These are phyloP conservation scores for Etheostoma cragini DNA, from an alignment of 2,113 vertebrate genomes.

Conservation along the genomic window DNA sequence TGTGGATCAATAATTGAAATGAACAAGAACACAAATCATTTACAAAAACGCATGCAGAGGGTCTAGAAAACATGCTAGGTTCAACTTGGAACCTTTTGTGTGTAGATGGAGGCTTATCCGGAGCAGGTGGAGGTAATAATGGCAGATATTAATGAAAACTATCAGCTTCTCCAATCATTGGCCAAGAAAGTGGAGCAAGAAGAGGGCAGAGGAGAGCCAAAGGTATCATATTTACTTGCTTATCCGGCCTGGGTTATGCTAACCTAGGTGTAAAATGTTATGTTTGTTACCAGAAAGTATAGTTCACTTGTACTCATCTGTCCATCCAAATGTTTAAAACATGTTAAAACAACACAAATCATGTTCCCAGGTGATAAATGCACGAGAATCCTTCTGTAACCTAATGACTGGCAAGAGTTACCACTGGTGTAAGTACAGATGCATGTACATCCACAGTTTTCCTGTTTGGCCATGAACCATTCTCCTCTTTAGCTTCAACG, in stretches of 20 bases:
- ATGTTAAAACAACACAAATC: neutral
- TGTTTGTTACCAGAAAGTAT: neutral
- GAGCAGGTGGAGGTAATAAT: constrained; percentile 40
- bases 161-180: constrained; percentile 46
- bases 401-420: constrained; percentile 71
- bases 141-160: constrained; percentile 1
- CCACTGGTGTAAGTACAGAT: constrained; percentile 80
- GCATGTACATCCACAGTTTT: neutral
- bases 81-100: constrained; percentile 14
- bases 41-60: neutral
- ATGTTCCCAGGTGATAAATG: constrained; percentile 68
- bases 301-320: neutral
- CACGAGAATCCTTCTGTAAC: constrained; percentile 67
- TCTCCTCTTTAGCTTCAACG: constrained; percentile 24
- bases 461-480: constrained; percentile 16
- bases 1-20: constrained; percentile 2
- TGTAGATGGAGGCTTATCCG: constrained; percentile 67
- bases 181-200: constrained; percentile 63
- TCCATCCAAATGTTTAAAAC: constrained; percentile 22
- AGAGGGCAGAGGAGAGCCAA: constrained; percentile 64
- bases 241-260: neutral
- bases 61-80: neutral
- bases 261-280: neutral
- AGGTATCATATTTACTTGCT: constrained; percentile 45
- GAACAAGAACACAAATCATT: neutral